Evolutionary conservation across 2,113 vertebrate genomes (phyloP).

Genomic region (Sapajus apella): DNA sequence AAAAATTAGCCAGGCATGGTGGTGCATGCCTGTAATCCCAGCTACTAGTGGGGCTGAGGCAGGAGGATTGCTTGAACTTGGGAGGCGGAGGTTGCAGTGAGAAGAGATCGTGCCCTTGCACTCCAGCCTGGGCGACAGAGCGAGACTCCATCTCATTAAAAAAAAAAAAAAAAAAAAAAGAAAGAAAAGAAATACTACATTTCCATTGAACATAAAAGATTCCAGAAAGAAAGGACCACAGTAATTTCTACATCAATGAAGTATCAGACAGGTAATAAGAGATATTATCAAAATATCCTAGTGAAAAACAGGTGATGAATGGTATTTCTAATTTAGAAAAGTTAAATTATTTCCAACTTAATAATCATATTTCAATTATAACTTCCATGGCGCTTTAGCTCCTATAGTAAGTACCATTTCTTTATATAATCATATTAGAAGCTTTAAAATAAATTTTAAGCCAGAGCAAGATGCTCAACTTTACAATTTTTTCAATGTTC

Average conservation of each 20-base stretch:
- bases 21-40: no score
- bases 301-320: slow-evolving; percentile 2
- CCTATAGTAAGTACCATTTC: background rate
- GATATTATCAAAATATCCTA: background rate
- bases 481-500: background rate
- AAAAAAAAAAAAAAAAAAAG: no score
- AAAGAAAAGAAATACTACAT: background rate
- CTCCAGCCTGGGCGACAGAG: no score
- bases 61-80: no score
- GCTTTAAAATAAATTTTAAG: slow-evolving; percentile 48
- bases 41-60: no score
- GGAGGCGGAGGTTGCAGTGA: no score
- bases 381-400: slow-evolving; percentile 6
- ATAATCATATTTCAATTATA: slow-evolving; percentile 22
- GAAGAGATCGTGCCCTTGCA: no score
- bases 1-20: no score
- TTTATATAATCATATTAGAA: background rate
- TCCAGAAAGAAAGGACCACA: background rate
- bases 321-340: slow-evolving; percentile 48
- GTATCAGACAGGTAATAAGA: background rate
- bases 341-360: slow-evolving; percentile 48
- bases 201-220: background rate
- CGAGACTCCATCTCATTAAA: no score
- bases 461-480: background rate
- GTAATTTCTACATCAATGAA: background rate